phyloP scores from a whole-genome alignment of 2,797 vertebrate species.

The Erithacus rubecula region DNA sequence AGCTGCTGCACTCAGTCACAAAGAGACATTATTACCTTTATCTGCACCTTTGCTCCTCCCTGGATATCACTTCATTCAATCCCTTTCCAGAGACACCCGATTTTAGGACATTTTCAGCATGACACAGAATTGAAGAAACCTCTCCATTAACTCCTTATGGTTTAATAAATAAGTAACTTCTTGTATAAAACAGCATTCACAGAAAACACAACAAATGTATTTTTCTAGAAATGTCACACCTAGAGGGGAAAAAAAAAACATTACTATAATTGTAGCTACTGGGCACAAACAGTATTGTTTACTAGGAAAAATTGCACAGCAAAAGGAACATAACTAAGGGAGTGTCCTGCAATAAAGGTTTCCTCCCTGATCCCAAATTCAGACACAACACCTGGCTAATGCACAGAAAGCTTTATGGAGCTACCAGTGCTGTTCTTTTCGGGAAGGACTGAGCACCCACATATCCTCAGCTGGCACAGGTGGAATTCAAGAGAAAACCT shows the following conservation, averaged over 20 bases:
- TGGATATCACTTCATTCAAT: background rate
- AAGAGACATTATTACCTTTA: background rate
- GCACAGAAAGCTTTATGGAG: background rate
- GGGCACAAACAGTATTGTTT: background rate
- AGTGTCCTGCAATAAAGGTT: background rate
- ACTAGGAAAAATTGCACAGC: background rate
- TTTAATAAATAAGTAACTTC: background rate
- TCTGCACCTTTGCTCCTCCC: background rate
- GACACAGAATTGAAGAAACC: background rate
- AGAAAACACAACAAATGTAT: rapidly evolving
- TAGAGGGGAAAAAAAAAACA: background rate
- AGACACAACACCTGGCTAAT: background rate
- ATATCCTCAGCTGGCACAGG: background rate
- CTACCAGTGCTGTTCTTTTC: background rate
- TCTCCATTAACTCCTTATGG: background rate
- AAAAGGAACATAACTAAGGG: background rate
- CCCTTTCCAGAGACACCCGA: background rate
- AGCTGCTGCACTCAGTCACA: background rate
- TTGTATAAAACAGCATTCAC: background rate
- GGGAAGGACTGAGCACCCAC: background rate
- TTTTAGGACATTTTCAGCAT: background rate
- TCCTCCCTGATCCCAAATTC: background rate
- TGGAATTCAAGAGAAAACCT: background rate
- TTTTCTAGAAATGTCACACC: background rate
- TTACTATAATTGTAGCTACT: background rate